phyloP scores from a whole-genome alignment of 2,113 vertebrate genomes.

The Xerus inauris region DNA sequence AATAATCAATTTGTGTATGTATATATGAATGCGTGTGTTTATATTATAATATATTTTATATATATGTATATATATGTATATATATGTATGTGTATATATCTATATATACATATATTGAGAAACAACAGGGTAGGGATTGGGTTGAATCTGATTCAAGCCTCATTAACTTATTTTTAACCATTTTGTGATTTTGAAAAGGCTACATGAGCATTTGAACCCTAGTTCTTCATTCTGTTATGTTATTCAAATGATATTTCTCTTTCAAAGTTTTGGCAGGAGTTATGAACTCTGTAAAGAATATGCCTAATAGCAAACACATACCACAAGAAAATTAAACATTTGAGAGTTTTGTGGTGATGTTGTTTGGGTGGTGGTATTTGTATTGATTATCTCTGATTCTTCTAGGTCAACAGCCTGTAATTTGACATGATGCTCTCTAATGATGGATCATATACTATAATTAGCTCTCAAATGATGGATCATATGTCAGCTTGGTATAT shows the following conservation, averaged over 20 bases:
- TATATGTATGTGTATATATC: too few species aligned
- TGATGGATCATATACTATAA: too few species aligned
- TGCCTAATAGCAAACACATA: not conserved
- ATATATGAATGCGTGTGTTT: not conserved
- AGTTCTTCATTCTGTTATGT: not conserved
- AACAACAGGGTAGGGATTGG: not conserved
- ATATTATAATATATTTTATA: too few species aligned
- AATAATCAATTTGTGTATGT: not conserved
- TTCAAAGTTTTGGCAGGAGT: not conserved
- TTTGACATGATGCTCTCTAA: not conserved
- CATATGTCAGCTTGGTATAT: not conserved
- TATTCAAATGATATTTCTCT: not conserved
- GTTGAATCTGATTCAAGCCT: not conserved
- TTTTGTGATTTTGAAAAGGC: not conserved
- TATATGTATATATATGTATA: too few species aligned
- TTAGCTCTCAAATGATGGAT: not conserved
- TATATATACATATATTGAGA: too few species aligned
- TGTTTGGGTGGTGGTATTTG: fast-evolving
- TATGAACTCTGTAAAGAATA: not conserved
- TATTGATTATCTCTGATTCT: not conserved
- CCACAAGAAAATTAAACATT: not conserved
- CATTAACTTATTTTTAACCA: not conserved
- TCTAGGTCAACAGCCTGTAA: not conserved
- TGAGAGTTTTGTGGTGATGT: not conserved
- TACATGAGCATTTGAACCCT: not conserved